phyloP scores from a whole-genome alignment of 2,888 invertebrate genomes.

The Drosophila subsilvestris region DNA sequence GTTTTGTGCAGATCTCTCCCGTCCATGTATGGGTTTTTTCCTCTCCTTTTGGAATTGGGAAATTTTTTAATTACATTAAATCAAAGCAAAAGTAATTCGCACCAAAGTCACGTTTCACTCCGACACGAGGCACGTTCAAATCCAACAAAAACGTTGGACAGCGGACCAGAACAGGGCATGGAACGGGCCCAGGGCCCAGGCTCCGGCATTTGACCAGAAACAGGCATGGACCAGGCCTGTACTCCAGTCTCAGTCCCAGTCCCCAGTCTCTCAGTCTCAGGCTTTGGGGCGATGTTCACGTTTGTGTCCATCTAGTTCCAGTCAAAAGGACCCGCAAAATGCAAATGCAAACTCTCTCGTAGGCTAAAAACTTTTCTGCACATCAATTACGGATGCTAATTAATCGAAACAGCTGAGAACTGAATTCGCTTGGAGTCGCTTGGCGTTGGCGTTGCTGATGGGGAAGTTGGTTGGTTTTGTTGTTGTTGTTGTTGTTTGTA shows the following conservation, averaged over 20 bases:
- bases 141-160: conserved; percentile 13
- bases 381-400: conserved; percentile 83
- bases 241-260: conserved; percentile 12
- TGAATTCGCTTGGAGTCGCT: conserved; percentile 44
- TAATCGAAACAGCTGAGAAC: conserved; percentile 75
- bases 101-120: conserved; percentile 79
- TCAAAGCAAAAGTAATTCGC: conserved; percentile 79
- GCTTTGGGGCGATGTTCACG: conserved; percentile 40
- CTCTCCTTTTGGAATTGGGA: conserved; percentile 59
- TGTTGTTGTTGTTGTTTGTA: conserved; percentile 1
- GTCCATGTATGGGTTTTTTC: conserved; percentile 31
- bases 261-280: conserved; percentile 15
- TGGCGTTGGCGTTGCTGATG: neutral
- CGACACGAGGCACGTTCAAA: conserved; percentile 62
- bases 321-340: conserved; percentile 42
- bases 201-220: too few relatives aligned
- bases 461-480: neutral
- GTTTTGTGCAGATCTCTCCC: neutral
- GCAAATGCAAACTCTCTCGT: conserved; percentile 65
- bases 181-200: too few relatives aligned
- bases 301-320: conserved; percentile 43
- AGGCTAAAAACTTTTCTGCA: conserved; percentile 77
- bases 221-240: conserved; percentile 24
- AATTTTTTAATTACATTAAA: conserved; percentile 82
- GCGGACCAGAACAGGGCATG: neutral